Conservation (phyloP, 2,113 vertebrate genomes). For the Merops nubicus region DNA sequence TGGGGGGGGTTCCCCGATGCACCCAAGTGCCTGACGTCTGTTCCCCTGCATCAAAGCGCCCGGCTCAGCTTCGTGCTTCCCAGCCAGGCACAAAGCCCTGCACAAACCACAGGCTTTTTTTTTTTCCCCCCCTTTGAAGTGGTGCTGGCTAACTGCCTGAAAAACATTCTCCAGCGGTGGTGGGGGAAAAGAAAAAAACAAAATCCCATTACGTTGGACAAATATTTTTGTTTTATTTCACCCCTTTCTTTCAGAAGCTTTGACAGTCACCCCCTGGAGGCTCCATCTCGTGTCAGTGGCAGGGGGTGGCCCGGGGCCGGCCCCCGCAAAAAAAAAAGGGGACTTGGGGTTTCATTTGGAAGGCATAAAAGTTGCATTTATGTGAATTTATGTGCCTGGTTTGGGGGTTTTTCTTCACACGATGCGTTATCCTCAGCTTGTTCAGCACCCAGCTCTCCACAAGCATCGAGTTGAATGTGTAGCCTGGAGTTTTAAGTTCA, state of each 20-base stretch:
- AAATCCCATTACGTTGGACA: background rate
- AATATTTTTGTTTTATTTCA: background rate
- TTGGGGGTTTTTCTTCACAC: background rate
- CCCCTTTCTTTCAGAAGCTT: background rate
- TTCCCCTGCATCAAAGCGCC: background rate
- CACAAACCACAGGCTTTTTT: background rate
- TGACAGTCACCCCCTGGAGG: background rate
- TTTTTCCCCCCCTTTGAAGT: background rate
- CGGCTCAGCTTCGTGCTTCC: background rate
- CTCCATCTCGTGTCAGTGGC: background rate
- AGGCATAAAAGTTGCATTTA: too few relatives aligned
- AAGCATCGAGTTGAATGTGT: rapidly evolving
- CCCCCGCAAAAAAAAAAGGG: too few relatives aligned
- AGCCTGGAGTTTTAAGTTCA: background rate
- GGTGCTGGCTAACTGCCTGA: slow-evolving; percentile 1
- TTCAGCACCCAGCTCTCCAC: rapidly evolving
- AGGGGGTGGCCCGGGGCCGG: background rate
- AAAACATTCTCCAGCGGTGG: background rate
- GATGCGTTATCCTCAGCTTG: rapidly evolving
- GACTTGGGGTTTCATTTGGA: too few relatives aligned
- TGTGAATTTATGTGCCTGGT: background rate
- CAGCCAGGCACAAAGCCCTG: background rate
- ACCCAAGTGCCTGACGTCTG: background rate
- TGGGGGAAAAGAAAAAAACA: background rate
- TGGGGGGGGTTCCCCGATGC: slow-evolving; percentile 38